Evolutionary conservation across 2,113 vertebrate species (phyloP), one percentile per base, ranked within the genome.

Genomic region (Petrocephalus zakoni): DNA sequence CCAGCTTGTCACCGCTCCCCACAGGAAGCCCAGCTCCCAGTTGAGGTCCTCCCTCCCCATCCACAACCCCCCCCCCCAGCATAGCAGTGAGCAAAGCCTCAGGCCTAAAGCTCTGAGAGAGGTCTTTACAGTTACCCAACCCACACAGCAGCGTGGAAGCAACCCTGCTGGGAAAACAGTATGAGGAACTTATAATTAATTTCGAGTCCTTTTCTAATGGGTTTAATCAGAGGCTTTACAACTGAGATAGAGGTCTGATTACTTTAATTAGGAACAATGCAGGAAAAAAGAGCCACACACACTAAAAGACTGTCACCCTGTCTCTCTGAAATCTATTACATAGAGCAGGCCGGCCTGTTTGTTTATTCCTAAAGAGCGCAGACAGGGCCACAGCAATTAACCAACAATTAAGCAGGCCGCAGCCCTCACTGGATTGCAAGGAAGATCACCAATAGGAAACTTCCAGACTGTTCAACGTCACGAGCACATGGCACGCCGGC

Each of bases 211-310:
- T 87, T 72, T 78, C 88, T 93, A 94, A 94, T 92, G 88, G 89
- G 89, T 91, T 90, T 94, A 94, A 94, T 90, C 91, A 91, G 90
- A 89, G 91, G 88, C 91, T 94, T 89, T 90, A 88, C 88, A 75
- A 21, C 88, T 92, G 78, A 91, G 72, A 91, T 83, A 7, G 87
- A 90, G 49, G 89, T 89, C 87, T 89, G 90, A 91, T 88, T 85
- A 89, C 64, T 91, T 88, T 90, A 87, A 92, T 90, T 92, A 91
- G 56, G 87, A 87, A 75, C 88, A 75, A 21, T 84, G 89, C 52
- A 85, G 55, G 88, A 92, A 91, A 90, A 88, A 89, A 90, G 47
- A 90, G 90, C 87, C 89, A 25, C 22, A 88, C 89, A 87, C 89
- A 88, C 84, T 87, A 64, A 88, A 90, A 90, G 64, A 89, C 72